Percentiles rank a stretch among this genome's conserved stretches.
These are phyloP conservation scores for Schizaphis graminum DNA, from an alignment of 2,888 invertebrate genomes.

Conservation along the genomic window DNA sequence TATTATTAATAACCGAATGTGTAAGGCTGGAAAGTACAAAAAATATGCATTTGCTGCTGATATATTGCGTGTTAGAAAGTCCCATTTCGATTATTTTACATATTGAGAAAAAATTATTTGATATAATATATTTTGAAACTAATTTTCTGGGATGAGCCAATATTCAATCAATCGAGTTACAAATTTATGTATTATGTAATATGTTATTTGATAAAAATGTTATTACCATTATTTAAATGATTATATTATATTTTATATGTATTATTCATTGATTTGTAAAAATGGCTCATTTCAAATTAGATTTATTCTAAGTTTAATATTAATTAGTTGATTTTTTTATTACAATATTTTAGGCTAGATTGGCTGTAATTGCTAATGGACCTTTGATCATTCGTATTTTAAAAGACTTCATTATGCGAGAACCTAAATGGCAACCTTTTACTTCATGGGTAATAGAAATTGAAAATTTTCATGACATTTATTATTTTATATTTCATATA, in stretches of 20 bases:
- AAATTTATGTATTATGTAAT: not conserved
- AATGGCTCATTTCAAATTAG: conserved; percentile 56
- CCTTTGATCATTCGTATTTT: conserved; percentile 96
- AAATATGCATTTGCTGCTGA: conserved; percentile 63
- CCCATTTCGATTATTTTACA: conserved; percentile 45
- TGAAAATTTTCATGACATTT: not conserved
- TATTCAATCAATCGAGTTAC: not conserved
- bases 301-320: not conserved
- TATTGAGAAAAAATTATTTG: not conserved
- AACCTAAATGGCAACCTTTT: conserved; percentile 94
- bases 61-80: conserved; percentile 35
- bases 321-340: conserved; percentile 55
- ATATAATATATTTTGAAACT: conserved; percentile 22
- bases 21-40: conserved; percentile 68
- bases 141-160: conserved; percentile 46
- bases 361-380: conserved; percentile 94
- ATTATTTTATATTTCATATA: not conserved
- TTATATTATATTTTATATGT: not conserved
- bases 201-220: not conserved
- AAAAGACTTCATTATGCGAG: conserved; percentile 93
- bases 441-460: conserved; percentile 87
- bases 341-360: conserved; percentile 84
- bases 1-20: conserved; percentile 52
- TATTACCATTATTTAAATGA: not conserved
- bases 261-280: conserved; percentile 22